Evolutionary conservation across 2,113 vertebrate species (phyloP), one percentile per base, ranked within the genome.

Genomic region (Protobothrops flavoviridis): DNA sequence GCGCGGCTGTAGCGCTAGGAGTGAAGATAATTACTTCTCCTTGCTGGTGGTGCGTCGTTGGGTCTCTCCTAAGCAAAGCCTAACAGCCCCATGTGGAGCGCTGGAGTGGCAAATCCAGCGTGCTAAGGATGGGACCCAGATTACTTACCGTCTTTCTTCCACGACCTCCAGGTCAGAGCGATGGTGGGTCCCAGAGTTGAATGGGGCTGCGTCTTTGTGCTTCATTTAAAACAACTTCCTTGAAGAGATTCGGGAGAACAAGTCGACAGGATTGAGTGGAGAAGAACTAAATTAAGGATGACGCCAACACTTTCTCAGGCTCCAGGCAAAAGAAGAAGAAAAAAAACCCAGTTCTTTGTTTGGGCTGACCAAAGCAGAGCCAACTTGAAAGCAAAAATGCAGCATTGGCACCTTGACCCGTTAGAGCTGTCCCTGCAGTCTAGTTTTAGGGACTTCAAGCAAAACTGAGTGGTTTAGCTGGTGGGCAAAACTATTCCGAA

Each of bases 141-240:
- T 97, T 96, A 96, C 95, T 94, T 94, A 95, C 95, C 94, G 96
- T 95, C 95, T 96, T 97, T 96, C 96, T 93, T 97, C 96, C 64
- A 85, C 91, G 95, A 92, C 93, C 94, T 93, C 74, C 87, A 92
- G 95, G 96, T 95, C 94, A 96, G 91, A 94, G 69, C 93, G 94
- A 94, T 91, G 94, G 86, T 90, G 33, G 95, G 94, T 95, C 93
- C 53, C 94, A 0, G 64, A 96, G 88, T 93, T 96, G 96, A 94
- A 92, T 92, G 87, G 87, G 94, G 39, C 94, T 90, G 50, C 92
- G 91, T 0, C 93, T 92, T 93, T 93, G 57, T 88, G 91, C 90
- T 94, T 90, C 59, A 69, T 48, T 85, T 12, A 43, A 89, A 96
- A 93, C 94, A 94, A 92, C 93, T 94, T 87, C 91, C 94, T 91